phyloP scores from a whole-genome alignment of 2,113 vertebrate genomes.

The Larimichthys crocea region DNA sequence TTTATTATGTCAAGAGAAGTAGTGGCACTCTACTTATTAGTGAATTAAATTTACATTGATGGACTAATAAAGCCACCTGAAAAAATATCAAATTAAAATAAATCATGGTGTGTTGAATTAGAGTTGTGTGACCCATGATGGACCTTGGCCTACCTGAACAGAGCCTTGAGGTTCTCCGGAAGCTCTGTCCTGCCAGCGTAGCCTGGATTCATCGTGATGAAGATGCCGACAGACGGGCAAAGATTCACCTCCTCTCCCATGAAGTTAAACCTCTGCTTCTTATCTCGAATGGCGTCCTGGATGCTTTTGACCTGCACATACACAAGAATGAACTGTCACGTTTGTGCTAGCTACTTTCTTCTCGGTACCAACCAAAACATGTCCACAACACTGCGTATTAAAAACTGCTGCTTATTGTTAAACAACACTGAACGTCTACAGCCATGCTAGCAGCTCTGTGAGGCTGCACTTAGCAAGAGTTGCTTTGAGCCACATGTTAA shows the following conservation, averaged over 20 bases:
- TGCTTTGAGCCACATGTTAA: background rate
- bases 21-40: no score
- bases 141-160: constrained; percentile 89
- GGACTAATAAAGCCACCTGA: background rate
- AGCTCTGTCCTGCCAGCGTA: constrained; percentile 96
- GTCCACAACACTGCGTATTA: background rate
- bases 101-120: background rate
- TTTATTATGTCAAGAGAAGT: no score
- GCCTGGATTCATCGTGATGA: constrained; percentile 99
- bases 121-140: background rate
- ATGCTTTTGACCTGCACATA: constrained; percentile 92
- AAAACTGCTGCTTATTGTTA: background rate
- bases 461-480: background rate
- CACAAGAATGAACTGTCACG: background rate
- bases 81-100: background rate
- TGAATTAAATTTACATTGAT: background rate
- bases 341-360: background rate
- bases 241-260: constrained; percentile 94
- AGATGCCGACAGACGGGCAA: constrained; percentile 93
- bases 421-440: background rate
- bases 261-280: constrained; percentile 93
- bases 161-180: constrained; percentile 96
- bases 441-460: background rate
- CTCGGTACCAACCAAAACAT: background rate
- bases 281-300: constrained; percentile 95